Evolutionary conservation across 1,140 invertebrate species (phyloP), one percentile per base, ranked within the genome.

Genomic region (Drosophila persimilis): DNA sequence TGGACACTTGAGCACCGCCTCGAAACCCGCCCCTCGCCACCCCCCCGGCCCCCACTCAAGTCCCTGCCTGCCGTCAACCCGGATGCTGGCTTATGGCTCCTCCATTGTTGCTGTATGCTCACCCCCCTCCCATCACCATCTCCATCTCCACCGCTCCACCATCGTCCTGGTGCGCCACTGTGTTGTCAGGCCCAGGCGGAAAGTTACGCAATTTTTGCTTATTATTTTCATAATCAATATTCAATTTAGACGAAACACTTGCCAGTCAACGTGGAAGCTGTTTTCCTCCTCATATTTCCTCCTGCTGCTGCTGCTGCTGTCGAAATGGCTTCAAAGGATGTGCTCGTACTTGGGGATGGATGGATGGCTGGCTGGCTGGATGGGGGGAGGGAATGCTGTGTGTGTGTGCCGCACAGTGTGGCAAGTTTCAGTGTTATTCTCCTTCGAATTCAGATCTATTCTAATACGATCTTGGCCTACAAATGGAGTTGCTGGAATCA

Each of bases 171-270:
- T 64, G 11, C 22, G 55, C 53, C 73, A 60, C 54, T 66, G 77
- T 66, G 77, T 75, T 86, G 80, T 80, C 81, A 85, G 73, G 80
- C 66, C 72, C 73, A 86, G 73, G 80, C 81, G 72, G 60, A 80
- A 84, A 85, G 83, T 88, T 86, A 86, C 83, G 78, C 81, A 86
- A 88, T 86, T 86, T 81, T 88, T 81, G 81, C 81, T 88, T 86
- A 86, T 86, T 86, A 86, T 86, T 88, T 86, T 86, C 83, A 86
- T 86, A 86, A 86, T 86, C 83, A 86, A 86, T 86, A 86, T 86
- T 86, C 83, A 86, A 86, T 86, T 86, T 86, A 73, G 83, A 60
- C 81, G 64, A 80, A 85, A 85, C 80, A 83, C 80, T 83, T 84
- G 80, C 60, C 80, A 75, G 71, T 57, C 79, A 78, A 71, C 67